Percentiles rank a stretch among this genome's conserved stretches.
These are phyloP conservation scores for Ophiodon elongatus DNA, from an alignment of 2,113 vertebrate genomes.

Conservation along the genomic window DNA sequence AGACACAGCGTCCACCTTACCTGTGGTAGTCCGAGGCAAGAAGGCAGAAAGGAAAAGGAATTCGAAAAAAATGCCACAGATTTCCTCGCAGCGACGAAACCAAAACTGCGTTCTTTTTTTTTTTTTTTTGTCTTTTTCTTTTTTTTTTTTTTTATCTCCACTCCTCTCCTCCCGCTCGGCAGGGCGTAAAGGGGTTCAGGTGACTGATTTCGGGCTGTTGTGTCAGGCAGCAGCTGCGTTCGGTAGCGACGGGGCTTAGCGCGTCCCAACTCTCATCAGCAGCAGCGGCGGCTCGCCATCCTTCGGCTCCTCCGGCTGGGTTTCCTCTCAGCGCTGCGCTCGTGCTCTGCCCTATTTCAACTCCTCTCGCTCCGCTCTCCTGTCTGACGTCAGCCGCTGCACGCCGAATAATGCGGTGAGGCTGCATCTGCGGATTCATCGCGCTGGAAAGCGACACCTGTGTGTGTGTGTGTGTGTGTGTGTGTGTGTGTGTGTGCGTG, in stretches of 20 bases:
- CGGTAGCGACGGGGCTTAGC: conserved; percentile 32
- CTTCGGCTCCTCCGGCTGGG: conserved; percentile 69
- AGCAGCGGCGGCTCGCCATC: conserved; percentile 68
- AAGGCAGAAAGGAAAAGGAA: conserved; percentile 35
- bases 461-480: conserved; percentile 47
- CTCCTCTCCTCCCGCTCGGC: conserved; percentile 33
- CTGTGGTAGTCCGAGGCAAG: conserved; percentile 75
- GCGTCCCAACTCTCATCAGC: conserved; percentile 54
- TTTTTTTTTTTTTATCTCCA: conserved; percentile 58
- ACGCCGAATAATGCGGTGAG: conserved; percentile 60
- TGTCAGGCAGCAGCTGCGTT: conserved; percentile 29
- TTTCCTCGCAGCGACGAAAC: conserved; percentile 53
- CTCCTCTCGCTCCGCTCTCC: conserved; percentile 81
- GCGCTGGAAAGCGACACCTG: conserved; percentile 86
- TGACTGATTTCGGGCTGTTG: not conserved
- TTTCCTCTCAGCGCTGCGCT: conserved; percentile 76
- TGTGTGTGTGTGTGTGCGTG: conserved; percentile 53
- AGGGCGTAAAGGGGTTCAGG: conserved; percentile 22
- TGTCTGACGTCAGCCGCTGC: conserved; percentile 89
- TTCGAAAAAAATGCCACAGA: conserved; percentile 54
- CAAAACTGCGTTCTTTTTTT: conserved; percentile 50
- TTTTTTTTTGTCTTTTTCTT: not conserved
- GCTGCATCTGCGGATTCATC: conserved; percentile 82
- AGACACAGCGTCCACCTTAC: conserved; percentile 66
- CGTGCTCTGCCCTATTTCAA: conserved; percentile 90